Conservation (phyloP, 2,797 vertebrate genomes). For the Sciurus carolinensis region DNA sequence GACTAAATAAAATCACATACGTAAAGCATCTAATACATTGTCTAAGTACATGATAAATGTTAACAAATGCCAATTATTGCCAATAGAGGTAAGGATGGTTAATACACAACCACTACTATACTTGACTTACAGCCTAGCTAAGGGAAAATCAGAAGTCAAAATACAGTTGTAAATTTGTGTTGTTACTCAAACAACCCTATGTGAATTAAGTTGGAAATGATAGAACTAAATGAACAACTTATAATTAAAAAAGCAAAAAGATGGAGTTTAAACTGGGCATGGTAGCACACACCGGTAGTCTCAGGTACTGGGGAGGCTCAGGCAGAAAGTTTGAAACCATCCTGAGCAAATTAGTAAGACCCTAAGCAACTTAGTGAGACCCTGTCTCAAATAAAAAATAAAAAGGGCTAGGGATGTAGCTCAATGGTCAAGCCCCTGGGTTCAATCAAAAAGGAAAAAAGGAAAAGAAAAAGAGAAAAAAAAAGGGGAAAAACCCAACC, state of each 20-base stretch:
- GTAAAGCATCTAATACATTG: conserved; percentile 26
- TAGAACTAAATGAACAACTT: conserved; percentile 37
- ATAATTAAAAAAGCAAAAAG: conserved; percentile 57
- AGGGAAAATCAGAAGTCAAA: conserved; percentile 65
- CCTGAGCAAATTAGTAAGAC: not conserved
- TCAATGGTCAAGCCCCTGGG: too few relatives aligned
- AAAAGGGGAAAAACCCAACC: too few relatives aligned
- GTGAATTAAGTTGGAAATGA: conserved; percentile 31
- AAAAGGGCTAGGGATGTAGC: too few relatives aligned
- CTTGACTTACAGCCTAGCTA: conserved; percentile 13
- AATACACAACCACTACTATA: conserved; percentile 1
- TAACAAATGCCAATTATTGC: conserved; percentile 12
- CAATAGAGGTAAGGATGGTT: not conserved
- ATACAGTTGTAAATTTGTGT: conserved; percentile 48
- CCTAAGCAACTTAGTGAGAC: not conserved
- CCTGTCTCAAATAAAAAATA: not conserved
- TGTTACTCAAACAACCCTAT: conserved; percentile 7
- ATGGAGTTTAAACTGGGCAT: not conserved
- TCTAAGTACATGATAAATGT: conserved; percentile 50
- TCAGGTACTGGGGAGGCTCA: not conserved
- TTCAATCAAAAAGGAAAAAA: too few relatives aligned
- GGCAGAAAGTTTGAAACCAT: not conserved
- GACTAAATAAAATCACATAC: conserved; percentile 21
- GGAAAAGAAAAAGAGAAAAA: too few relatives aligned
- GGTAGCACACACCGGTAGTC: not conserved